Evolutionary conservation across 1,140 invertebrate genomes (phyloP), one percentile per base, ranked within the genome.

Genomic region (Bombus ignitus): DNA sequence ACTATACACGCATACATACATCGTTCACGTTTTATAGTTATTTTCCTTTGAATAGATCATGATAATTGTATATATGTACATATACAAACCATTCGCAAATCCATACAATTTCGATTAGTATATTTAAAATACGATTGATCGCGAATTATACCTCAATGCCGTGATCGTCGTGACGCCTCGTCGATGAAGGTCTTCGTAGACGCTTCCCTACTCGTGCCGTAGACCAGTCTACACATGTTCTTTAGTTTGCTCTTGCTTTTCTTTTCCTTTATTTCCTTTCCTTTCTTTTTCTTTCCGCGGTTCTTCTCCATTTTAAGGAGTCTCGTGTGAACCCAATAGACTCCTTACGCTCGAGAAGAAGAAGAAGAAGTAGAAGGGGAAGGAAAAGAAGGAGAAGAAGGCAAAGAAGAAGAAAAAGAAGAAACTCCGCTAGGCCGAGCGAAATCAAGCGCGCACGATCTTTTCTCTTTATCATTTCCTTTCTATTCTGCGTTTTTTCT

Each of bases 11-110:
- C 59, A 62, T 66, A 77, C 79, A 44, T 59, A 79, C 73, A 37
- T 37, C 66, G 9, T 76, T 65, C 53, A 79, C 65, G 47, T 81
- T 47, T 68, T 68, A 79, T 68, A 85, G 65, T 74, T 71, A 62
- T 47, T 65, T 25, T 66, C 65, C 53, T n/a, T 77, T 80, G 53
- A 65, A 80, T 87, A 81, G 80, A 88, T 91, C 85, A 83, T 88
- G 88, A 70, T 92, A 90, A 89, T 88, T 90, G 87, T 92, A 92
- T 92, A 87, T 92, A 92, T 92, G 92, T 92, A 92, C 88, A 92
- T 92, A 90, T 93, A 91, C 90, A 93, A 92, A 92, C 81, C 82
- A 87, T 90, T 89, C 89, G 89, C 88, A 77, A 62, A 68, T 90
- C 87, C 89, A 85, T 88, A 92, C 91, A 92, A 73, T 83, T 87